These are phyloP conservation scores for Sitophilus oryzae DNA, from an alignment of 1,140 invertebrate species.

Conservation along the genomic window DNA sequence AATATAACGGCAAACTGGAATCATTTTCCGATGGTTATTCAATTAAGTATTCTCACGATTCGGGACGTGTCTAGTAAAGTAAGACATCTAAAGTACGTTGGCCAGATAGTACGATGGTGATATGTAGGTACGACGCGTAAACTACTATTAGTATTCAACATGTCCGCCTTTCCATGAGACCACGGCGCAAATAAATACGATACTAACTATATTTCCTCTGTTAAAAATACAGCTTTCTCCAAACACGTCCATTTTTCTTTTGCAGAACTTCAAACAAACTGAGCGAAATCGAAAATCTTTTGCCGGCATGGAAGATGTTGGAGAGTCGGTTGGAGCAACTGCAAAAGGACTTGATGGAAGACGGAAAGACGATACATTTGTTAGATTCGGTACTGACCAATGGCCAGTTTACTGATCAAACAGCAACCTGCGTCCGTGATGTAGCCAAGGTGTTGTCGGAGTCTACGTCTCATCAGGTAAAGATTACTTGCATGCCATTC, in stretches of 20 bases:
- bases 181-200: slow-evolving; percentile 17
- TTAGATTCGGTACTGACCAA: slow-evolving; percentile 56
- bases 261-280: slow-evolving; percentile 38
- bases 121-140: slow-evolving; percentile 26
- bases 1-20: slow-evolving; percentile 22
- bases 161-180: slow-evolving; percentile 9
- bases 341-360: slow-evolving; percentile 55
- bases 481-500: no score
- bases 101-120: slow-evolving; percentile 24
- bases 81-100: slow-evolving; percentile 29
- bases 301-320: slow-evolving; percentile 59
- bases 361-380: slow-evolving; percentile 57
- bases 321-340: slow-evolving; percentile 57
- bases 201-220: slow-evolving; percentile 23
- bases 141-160: slow-evolving; percentile 23
- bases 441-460: slow-evolving; percentile 65
- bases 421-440: slow-evolving; percentile 58
- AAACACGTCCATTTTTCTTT: slow-evolving; percentile 20
- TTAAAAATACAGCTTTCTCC: slow-evolving; percentile 23
- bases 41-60: slow-evolving; percentile 29
- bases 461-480: slow-evolving; percentile 38
- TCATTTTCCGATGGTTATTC: slow-evolving; percentile 16
- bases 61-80: slow-evolving; percentile 26
- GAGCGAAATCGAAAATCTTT: slow-evolving; percentile 34
- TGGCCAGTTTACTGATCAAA: slow-evolving; percentile 53